Conservation (phyloP, 1,140 invertebrate genomes). For the Papilio polyxenes region DNA sequence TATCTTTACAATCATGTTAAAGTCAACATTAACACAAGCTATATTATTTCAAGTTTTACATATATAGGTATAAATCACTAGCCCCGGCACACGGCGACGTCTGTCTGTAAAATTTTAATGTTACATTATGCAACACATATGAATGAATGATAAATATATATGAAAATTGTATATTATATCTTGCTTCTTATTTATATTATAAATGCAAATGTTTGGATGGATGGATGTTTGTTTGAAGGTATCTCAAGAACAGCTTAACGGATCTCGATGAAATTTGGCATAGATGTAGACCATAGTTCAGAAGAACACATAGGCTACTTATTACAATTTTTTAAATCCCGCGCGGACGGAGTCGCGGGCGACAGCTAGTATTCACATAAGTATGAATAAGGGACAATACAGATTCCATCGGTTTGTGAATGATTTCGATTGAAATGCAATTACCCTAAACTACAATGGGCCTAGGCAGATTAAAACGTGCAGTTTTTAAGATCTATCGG, state of each 20-base stretch:
- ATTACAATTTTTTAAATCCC: too few relatives aligned
- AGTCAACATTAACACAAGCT: neutral
- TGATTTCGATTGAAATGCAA: neutral
- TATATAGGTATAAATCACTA: neutral
- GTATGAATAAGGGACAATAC: neutral
- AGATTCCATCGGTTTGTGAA: neutral
- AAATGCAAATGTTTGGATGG: too few relatives aligned
- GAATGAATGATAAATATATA: neutral
- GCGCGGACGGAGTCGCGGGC: too few relatives aligned
- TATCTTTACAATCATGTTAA: neutral
- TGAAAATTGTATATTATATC: neutral
- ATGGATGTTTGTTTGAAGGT: too few relatives aligned
- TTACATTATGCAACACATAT: constrained; percentile 2
- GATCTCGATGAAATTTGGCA: too few relatives aligned
- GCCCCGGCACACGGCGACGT: neutral
- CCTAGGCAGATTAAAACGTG: neutral
- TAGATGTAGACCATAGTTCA: too few relatives aligned
- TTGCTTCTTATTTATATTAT: too few relatives aligned
- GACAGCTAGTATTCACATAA: neutral
- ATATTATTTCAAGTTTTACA: neutral
- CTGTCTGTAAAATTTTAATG: neutral
- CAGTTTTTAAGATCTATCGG: neutral
- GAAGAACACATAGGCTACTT: too few relatives aligned
- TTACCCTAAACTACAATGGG: neutral
- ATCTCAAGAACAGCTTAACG: too few relatives aligned